Conservation (phyloP, 2,888 invertebrate genomes). For the Ophion costatus region DNA sequence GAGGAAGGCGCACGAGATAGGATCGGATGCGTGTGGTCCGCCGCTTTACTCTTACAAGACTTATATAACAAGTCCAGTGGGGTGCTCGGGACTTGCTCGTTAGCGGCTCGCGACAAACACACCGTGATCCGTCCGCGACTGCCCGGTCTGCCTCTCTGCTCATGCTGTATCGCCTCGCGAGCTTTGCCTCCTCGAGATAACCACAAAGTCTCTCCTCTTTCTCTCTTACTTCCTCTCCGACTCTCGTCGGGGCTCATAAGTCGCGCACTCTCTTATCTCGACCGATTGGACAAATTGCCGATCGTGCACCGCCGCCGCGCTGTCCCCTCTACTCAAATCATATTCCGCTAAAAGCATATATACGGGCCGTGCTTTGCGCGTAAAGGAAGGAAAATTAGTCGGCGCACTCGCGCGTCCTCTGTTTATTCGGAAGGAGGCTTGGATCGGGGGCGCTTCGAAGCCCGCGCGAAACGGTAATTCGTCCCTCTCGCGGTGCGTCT, state of each 20-base stretch:
- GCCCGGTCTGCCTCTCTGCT: constrained; percentile 10
- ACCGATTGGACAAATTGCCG: constrained; percentile 39
- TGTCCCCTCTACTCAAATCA: too few relatives aligned
- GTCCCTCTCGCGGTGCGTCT: constrained; percentile 62
- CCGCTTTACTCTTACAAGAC: constrained; percentile 82
- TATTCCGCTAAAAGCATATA: too few relatives aligned
- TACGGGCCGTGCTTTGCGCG: too few relatives aligned
- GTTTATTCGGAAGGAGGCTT: neutral
- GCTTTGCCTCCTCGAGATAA: neutral
- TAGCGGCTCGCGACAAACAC: constrained; percentile 83
- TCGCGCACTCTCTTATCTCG: constrained; percentile 43
- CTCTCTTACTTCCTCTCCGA: constrained; percentile 8
- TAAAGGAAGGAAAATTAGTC: neutral
- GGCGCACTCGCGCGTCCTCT: neutral
- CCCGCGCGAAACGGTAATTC: constrained; percentile 62
- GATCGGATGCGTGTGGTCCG: constrained; percentile 83
- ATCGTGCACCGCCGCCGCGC: neutral
- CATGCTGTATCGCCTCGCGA: neutral
- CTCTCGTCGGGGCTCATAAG: constrained; percentile 39
- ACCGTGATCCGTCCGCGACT: constrained; percentile 58
- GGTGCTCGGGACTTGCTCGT: constrained; percentile 79
- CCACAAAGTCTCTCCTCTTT: neutral
- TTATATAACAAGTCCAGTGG: constrained; percentile 79
- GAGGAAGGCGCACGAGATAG: constrained; percentile 78
- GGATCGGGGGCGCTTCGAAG: constrained; percentile 20